Evolutionary conservation across 2,797 vertebrate species (phyloP).

Genomic region (Pyrocephalus nanus): DNA sequence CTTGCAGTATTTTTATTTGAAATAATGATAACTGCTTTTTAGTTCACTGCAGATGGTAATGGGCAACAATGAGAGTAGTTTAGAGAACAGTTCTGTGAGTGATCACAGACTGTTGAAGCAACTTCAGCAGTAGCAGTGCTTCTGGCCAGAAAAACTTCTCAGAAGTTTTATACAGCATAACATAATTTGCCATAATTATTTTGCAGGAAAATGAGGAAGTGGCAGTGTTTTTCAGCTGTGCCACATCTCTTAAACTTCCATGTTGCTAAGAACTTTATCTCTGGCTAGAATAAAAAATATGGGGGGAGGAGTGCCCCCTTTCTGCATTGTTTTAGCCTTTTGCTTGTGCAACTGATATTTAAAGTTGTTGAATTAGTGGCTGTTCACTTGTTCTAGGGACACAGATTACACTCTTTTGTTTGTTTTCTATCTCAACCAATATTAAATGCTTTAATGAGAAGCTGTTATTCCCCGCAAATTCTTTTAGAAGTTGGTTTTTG

Average conservation of each 20-base stretch:
- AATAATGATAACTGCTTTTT: not conserved
- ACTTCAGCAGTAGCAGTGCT: not conserved
- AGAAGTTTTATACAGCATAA: not conserved
- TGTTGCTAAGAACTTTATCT: not conserved
- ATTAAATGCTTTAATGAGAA: not conserved
- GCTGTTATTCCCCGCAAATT: not conserved
- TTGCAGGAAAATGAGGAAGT: not conserved
- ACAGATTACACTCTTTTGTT: not conserved
- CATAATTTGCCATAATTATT: not conserved
- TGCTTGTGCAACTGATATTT: not conserved
- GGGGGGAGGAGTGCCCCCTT: fast-evolving
- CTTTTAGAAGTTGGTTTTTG: not conserved
- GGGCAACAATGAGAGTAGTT: not conserved
- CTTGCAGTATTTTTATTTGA: not conserved
- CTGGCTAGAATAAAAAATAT: not conserved
- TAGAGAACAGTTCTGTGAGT: not conserved
- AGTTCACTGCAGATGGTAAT: not conserved
- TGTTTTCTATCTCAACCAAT: not conserved
- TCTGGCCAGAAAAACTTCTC: not conserved
- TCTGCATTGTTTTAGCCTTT: not conserved
- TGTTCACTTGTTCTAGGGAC: not conserved
- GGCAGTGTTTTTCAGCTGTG: not conserved
- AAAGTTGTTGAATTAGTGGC: not conserved
- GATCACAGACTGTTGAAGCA: not conserved
- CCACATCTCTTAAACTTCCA: not conserved